A percentile compares a stretch with the other conserved stretches of the same genome.
Evolutionary conservation across 2,888 invertebrate genomes (phyloP).

Genomic region (Myopa tessellatipennis): DNA sequence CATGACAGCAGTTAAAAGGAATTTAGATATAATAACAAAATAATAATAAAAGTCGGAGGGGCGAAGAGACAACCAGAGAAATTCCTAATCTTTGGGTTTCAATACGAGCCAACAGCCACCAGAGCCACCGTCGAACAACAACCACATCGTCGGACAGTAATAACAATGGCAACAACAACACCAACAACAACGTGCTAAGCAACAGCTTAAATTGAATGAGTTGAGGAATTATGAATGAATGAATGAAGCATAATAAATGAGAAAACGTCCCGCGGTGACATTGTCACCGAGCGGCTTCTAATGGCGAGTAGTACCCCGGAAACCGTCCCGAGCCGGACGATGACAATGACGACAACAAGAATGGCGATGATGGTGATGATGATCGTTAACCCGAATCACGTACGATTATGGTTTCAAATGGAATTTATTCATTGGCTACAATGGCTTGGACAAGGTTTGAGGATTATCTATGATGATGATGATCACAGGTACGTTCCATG

Average conservation of each 20-base stretch:
- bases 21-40: constrained; percentile 45
- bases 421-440: constrained; percentile 33
- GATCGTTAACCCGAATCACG: constrained; percentile 44
- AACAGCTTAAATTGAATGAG: constrained; percentile 9
- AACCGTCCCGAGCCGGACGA: neutral
- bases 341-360: neutral
- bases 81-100: constrained; percentile 23
- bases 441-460: too few species aligned
- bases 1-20: constrained; percentile 52
- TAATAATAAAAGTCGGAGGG: neutral
- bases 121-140: neutral
- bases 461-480: neutral
- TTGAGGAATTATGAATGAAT: constrained; percentile 42
- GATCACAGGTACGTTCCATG: too few species aligned
- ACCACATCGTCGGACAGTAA: neutral
- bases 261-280: constrained; percentile 37
- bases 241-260: constrained; percentile 41
- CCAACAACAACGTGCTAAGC: neutral
- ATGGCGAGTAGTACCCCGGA: constrained; percentile 29
- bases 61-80: constrained; percentile 32
- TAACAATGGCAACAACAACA: neutral
- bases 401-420: neutral
- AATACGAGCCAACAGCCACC: neutral
- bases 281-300: constrained; percentile 34
- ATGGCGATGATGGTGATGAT: neutral